Evolutionary conservation across 1,140 invertebrate species (phyloP).

Genomic region (Propsilocerus akamusi): DNA sequence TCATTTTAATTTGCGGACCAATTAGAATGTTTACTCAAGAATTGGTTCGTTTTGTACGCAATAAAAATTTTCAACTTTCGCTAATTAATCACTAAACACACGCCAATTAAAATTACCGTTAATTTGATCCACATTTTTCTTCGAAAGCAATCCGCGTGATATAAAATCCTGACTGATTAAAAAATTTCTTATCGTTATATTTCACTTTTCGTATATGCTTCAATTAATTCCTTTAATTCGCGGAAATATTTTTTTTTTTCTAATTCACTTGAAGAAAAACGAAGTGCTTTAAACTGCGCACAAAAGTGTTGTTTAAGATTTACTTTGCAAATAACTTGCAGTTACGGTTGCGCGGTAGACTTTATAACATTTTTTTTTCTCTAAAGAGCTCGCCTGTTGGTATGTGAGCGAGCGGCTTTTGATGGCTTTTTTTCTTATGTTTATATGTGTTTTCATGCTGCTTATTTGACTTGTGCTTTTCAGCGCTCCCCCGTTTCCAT

Average conservation of each 20-base stretch:
- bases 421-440: too few species aligned
- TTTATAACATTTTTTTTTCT: slow-evolving; percentile 3
- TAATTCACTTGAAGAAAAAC: too few species aligned
- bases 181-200: not conserved
- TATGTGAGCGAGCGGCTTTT: too few species aligned
- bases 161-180: not conserved
- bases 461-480: too few species aligned
- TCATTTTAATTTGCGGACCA: too few species aligned
- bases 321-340: slow-evolving; percentile 3
- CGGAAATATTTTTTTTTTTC: too few species aligned
- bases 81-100: not conserved
- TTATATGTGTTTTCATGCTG: too few species aligned
- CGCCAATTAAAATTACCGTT: slow-evolving; percentile 1
- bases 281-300: not conserved
- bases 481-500: too few species aligned
- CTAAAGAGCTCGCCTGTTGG: not conserved
- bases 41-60: too few species aligned
- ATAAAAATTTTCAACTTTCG: too few species aligned
- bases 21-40: too few species aligned
- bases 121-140: not conserved
- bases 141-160: too few species aligned
- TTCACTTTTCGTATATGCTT: not conserved
- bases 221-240: not conserved
- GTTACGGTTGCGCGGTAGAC: not conserved
- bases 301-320: slow-evolving; percentile 3